These are phyloP conservation scores for Leptinotarsa juncta DNA, from an alignment of 2,888 invertebrate genomes.

Conservation along the genomic window DNA sequence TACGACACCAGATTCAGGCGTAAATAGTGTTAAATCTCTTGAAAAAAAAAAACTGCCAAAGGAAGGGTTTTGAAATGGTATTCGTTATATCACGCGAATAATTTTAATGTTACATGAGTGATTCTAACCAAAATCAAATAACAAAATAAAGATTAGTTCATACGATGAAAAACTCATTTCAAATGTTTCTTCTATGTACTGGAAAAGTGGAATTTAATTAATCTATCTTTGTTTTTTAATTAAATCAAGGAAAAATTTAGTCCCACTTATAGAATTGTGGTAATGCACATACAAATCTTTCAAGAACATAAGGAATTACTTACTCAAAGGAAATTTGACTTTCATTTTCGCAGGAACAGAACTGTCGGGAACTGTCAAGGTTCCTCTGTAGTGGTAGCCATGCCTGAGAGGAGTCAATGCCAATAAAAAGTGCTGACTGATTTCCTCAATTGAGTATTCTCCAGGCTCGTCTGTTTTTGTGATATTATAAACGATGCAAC, in stretches of 20 bases:
- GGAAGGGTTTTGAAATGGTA: too few species aligned
- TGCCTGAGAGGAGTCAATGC: slow-evolving; percentile 82
- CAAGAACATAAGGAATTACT: slow-evolving; percentile 60
- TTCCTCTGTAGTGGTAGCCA: slow-evolving; percentile 82
- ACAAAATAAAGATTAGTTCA: too few species aligned
- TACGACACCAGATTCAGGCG: neutral
- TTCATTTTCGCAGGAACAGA: slow-evolving; percentile 78
- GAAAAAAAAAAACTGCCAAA: neutral
- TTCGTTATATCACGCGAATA: too few species aligned
- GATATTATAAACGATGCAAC: slow-evolving; percentile 84
- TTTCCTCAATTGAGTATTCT: slow-evolving; percentile 77
- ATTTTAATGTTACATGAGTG: too few species aligned
- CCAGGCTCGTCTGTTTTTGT: slow-evolving; percentile 77
- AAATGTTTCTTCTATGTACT: too few species aligned
- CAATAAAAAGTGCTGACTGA: slow-evolving; percentile 76
- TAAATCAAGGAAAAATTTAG: too few species aligned
- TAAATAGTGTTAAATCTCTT: neutral
- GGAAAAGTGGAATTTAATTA: too few species aligned
- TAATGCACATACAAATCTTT: too few species aligned
- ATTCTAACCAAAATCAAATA: too few species aligned
- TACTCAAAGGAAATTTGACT: slow-evolving; percentile 83
- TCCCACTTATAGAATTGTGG: too few species aligned
- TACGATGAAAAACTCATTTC: too few species aligned
- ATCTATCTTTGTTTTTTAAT: too few species aligned
- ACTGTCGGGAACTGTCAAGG: slow-evolving; percentile 73